phyloP scores from a whole-genome alignment of 2,888 invertebrate genomes.

The Melieria picta region DNA sequence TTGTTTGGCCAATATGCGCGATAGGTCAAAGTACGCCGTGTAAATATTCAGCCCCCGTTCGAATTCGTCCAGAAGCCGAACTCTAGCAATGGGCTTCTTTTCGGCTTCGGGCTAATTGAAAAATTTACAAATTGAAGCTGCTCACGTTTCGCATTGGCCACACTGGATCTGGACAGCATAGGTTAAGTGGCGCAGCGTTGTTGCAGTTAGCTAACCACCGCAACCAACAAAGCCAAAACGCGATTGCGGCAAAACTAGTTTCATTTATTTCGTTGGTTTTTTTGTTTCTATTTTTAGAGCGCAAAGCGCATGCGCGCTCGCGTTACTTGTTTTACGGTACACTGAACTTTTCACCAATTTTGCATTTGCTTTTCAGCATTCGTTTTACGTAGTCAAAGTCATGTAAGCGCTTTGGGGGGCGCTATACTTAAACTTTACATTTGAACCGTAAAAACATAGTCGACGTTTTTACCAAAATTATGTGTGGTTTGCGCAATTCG shows the following conservation, averaged over 20 bases:
- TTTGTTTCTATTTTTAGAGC: too few relatives aligned
- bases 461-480: too few relatives aligned
- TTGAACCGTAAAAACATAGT: background rate
- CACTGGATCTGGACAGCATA: background rate
- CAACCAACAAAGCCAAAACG: background rate
- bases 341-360: conserved; percentile 15
- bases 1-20: too few relatives aligned
- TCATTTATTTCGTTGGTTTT: too few relatives aligned
- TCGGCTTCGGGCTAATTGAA: background rate
- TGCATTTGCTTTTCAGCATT: background rate
- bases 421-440: background rate
- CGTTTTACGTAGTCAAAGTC: background rate
- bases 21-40: too few relatives aligned
- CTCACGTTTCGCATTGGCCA: too few relatives aligned
- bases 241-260: background rate
- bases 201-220: background rate
- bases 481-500: too few relatives aligned
- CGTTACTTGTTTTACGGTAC: conserved; percentile 26
- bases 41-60: too few relatives aligned
- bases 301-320: background rate
- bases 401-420: background rate
- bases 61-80: too few relatives aligned
- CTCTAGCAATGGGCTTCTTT: too few relatives aligned
- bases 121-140: background rate
- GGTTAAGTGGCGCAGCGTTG: background rate